phyloP scores from a whole-genome alignment of 2,113 vertebrate genomes.

The Ceyx cyanopectus region DNA sequence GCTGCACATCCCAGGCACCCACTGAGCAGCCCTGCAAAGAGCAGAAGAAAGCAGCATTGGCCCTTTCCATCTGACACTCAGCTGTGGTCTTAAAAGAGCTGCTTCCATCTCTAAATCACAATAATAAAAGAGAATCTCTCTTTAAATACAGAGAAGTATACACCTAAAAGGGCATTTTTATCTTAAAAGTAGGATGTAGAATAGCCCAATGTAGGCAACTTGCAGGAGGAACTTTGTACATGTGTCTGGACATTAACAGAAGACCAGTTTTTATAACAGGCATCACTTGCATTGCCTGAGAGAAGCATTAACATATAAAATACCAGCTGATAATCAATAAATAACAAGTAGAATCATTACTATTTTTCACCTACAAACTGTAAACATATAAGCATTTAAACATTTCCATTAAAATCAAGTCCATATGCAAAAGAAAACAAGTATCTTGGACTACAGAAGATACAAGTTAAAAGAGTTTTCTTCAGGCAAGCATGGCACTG shows the following conservation, averaged over 20 bases:
- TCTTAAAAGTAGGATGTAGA: background rate
- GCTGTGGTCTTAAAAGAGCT: background rate
- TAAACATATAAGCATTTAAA: background rate
- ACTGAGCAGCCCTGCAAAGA: rapidly evolving
- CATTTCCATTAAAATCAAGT: background rate
- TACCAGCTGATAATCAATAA: background rate
- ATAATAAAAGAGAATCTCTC: background rate
- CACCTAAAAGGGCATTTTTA: background rate
- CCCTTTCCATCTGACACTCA: background rate
- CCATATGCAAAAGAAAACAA: background rate
- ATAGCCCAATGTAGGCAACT: background rate
- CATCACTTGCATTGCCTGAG: background rate
- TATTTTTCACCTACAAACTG: background rate
- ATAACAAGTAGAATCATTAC: background rate
- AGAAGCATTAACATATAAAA: background rate
- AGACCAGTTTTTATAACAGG: background rate
- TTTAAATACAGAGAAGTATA: background rate
- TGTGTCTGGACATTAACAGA: background rate
- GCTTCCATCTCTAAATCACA: background rate
- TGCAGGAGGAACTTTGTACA: background rate
- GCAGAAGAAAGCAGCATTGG: background rate
- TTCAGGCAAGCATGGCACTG: background rate
- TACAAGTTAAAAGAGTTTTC: background rate
- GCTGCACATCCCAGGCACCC: rapidly evolving
- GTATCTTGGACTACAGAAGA: background rate